Evolutionary conservation across 1,140 invertebrate species (phyloP), one percentile per base, ranked within the genome.

Genomic region (Trachymyrmex cornetzi): DNA sequence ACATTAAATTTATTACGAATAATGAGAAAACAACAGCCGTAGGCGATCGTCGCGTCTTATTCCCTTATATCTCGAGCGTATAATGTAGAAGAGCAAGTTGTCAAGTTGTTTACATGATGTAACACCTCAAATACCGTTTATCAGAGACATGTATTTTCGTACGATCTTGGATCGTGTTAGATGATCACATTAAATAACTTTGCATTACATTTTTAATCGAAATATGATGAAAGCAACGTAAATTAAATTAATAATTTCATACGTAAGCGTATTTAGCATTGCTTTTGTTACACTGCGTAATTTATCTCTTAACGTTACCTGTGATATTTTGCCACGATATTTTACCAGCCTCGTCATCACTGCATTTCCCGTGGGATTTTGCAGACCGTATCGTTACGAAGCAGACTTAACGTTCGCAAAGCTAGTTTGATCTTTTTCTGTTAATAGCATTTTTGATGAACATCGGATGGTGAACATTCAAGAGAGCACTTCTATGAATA

Each of bases 361-460:
- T n/a, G 24, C 16, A 44, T 74, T 82, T 82, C 24, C 24, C n/a
- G 4, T 27, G 34, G 6, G 34, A 61, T 61, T 12, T 7, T 3
- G 14, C 4, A 38, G 12, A 50, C 27, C 5, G n/a, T 27, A 27
- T 22, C 27, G 24, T 7, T 30, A 22, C n/a, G 4, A 16, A 24
- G 6, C 30, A 12, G 2, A 38, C 19, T 57, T 22, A 69, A 22
- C 14, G n/a, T 71, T 55, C 16, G 16, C 34, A 11, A 11, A 72
- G 50, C 30, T 30, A 4, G 3, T 82, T 74, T 72, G 80, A 74
- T 82, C 24, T 74, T 74, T 34, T 59, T 61, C 63, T 59, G 53
- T 74, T 59, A 82, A 82, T 72, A 48, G 80, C 67, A 82, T 74
- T 74, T 74, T 74, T 74, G 53, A 74, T 74, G 67, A 82, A 82